Evolutionary conservation across 2,888 invertebrate genomes (phyloP).

Genomic region (Nematopogon swammerdamellus): DNA sequence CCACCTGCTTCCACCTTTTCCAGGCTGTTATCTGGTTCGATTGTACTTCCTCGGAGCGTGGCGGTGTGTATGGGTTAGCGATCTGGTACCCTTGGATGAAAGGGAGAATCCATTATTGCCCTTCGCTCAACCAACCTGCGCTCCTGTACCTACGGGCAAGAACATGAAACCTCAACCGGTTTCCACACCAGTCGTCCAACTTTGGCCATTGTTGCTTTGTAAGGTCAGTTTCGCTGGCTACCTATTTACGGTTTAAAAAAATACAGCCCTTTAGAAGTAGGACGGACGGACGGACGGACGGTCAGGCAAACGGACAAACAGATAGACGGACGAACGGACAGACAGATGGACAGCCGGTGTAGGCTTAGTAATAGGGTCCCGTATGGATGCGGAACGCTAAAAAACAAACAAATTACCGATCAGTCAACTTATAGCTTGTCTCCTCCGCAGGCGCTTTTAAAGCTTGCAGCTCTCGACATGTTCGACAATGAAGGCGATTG

Average conservation of each 20-base stretch:
- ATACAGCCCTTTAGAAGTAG: no score
- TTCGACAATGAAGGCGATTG: conserved; percentile 19
- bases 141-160: neutral
- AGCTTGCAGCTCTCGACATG: conserved; percentile 42
- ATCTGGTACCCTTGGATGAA: conserved; percentile 39
- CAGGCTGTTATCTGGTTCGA: conserved; percentile 44
- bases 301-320: no score
- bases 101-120: conserved; percentile 35
- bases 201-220: conserved; percentile 41
- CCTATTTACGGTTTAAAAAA: conserved; percentile 12
- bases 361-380: no score
- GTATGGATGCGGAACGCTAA: no score
- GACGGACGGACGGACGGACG: no score
- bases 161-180: conserved; percentile 10
- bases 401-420: no score
- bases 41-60: conserved; percentile 39
- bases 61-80: conserved; percentile 46
- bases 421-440: no score
- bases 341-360: no score
- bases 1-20: no score
- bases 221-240: conserved; percentile 24
- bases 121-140: conserved; percentile 27
- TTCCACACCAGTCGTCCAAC: conserved; percentile 19
- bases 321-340: no score
- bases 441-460: conserved; percentile 18